phyloP scores from a whole-genome alignment of 2,113 vertebrate species.

The Megaleporinus macrocephalus region DNA sequence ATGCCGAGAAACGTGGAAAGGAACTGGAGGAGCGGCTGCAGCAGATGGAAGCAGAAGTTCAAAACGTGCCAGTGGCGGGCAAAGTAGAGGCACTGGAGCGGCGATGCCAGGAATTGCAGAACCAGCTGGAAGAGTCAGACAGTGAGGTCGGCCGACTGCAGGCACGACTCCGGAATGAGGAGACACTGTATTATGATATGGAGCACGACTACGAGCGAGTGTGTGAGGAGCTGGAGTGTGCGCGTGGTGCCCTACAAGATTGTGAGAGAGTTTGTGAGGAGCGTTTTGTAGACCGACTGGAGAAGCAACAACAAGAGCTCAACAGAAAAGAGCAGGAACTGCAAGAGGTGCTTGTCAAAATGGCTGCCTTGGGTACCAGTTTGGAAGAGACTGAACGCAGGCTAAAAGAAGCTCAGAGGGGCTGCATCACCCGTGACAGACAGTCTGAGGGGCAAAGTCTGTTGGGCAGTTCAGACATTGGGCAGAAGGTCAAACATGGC shows the following conservation, averaged over 20 bases:
- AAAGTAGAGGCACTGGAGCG: slow-evolving; percentile 69
- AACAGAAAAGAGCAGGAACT: slow-evolving; percentile 86
- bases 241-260: slow-evolving; percentile 78
- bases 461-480: slow-evolving; percentile 21
- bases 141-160: slow-evolving; percentile 77
- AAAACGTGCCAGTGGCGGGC: slow-evolving; percentile 44
- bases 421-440: slow-evolving; percentile 56
- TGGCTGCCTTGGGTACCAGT: slow-evolving; percentile 83
- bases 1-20: slow-evolving; percentile 80
- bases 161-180: slow-evolving; percentile 79
- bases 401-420: slow-evolving; percentile 67
- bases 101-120: slow-evolving; percentile 86
- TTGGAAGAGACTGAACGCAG: slow-evolving; percentile 85
- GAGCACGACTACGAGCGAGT: slow-evolving; percentile 80
- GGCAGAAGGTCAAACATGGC: slow-evolving; percentile 58
- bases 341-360: slow-evolving; percentile 86
- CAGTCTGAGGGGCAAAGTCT: slow-evolving; percentile 65
- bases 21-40: slow-evolving; percentile 85
- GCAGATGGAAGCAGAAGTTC: slow-evolving; percentile 64
- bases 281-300: slow-evolving; percentile 37
- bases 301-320: slow-evolving; percentile 61
- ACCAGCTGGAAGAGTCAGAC: slow-evolving; percentile 78
- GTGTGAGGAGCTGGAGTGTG: slow-evolving; percentile 79
- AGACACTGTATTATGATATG: slow-evolving; percentile 84
- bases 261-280: slow-evolving; percentile 73